Percentiles rank a stretch among this genome's conserved stretches.
phyloP scores from a whole-genome alignment of 2,888 invertebrate genomes.

The Clepsis dumicolana region DNA sequence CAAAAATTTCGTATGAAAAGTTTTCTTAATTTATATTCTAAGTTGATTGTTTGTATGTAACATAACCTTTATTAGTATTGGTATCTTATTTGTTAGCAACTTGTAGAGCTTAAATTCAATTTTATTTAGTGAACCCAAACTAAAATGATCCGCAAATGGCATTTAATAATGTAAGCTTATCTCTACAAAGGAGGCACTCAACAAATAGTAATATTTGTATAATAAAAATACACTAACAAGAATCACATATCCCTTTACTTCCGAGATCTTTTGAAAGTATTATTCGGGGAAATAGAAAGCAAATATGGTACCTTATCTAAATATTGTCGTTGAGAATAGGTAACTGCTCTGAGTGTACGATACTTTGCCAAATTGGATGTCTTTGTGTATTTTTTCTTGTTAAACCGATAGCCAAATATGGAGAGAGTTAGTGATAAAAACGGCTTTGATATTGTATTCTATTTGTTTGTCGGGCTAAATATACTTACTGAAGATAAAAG shows the following conservation, averaged over 20 bases:
- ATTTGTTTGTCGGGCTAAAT: conserved; percentile 24
- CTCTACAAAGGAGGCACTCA: conserved; percentile 44
- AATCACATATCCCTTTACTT: conserved; percentile 43
- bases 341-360: conserved; percentile 50
- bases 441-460: conserved; percentile 22
- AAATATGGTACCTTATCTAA: conserved; percentile 68
- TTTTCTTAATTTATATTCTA: too few relatives aligned
- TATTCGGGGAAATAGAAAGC: conserved; percentile 66
- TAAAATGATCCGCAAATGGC: conserved; percentile 16
- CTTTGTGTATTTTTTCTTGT: conserved; percentile 55
- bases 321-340: conserved; percentile 59
- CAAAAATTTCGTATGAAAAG: too few relatives aligned
- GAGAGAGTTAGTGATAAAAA: conserved; percentile 41
- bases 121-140: not conserved
- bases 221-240: conserved; percentile 48
- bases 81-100: too few relatives aligned
- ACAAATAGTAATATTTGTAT: conserved; percentile 53
- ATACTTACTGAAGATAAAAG: conserved; percentile 4
- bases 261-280: conserved; percentile 62
- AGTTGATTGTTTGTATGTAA: too few relatives aligned
- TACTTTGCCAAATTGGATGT: conserved; percentile 60
- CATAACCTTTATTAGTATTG: too few relatives aligned
- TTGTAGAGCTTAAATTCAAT: too few relatives aligned
- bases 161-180: not conserved
- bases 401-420: conserved; percentile 46